These are phyloP conservation scores for Esperia sulphurella DNA, from an alignment of 2,888 invertebrate species.

Conservation along the genomic window DNA sequence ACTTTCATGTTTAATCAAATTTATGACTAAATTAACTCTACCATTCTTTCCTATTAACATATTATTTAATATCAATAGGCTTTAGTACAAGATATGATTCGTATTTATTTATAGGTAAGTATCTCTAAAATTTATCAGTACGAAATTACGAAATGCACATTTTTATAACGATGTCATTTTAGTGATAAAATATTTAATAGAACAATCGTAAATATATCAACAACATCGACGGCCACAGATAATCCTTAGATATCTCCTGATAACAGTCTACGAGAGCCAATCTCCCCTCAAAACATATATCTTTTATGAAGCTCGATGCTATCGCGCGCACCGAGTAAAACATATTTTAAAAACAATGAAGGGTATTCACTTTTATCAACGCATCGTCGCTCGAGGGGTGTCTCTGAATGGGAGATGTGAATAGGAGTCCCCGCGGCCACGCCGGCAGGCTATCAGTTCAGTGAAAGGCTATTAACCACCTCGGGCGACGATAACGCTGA, in stretches of 20 bases:
- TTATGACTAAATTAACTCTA: no score
- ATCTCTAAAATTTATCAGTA: background rate
- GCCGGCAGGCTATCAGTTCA: slow-evolving; percentile 61
- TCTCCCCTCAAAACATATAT: slow-evolving; percentile 44
- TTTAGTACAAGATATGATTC: no score
- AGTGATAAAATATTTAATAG: background rate
- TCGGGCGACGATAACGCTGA: slow-evolving; percentile 72
- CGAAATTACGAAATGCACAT: background rate
- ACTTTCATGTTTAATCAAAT: no score
- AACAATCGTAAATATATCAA: background rate
- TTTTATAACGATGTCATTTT: background rate
- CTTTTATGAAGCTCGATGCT: slow-evolving; percentile 25
- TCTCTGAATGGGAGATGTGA: slow-evolving; percentile 56
- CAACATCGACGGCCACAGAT: background rate
- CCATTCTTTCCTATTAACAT: no score
- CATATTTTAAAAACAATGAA: slow-evolving; percentile 71
- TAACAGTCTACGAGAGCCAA: slow-evolving; percentile 42
- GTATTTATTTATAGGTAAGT: no score
- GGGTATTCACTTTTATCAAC: slow-evolving; percentile 71
- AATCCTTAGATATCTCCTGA: slow-evolving; percentile 21
- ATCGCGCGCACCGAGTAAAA: slow-evolving; percentile 36
- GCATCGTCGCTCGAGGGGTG: slow-evolving; percentile 64
- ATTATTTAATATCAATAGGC: no score
- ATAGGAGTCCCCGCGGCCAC: slow-evolving; percentile 56
- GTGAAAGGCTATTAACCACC: slow-evolving; percentile 72